Evolutionary conservation across 2,113 vertebrate genomes (phyloP), one percentile per base, ranked within the genome.

Genomic region (Oryzias curvinotus): DNA sequence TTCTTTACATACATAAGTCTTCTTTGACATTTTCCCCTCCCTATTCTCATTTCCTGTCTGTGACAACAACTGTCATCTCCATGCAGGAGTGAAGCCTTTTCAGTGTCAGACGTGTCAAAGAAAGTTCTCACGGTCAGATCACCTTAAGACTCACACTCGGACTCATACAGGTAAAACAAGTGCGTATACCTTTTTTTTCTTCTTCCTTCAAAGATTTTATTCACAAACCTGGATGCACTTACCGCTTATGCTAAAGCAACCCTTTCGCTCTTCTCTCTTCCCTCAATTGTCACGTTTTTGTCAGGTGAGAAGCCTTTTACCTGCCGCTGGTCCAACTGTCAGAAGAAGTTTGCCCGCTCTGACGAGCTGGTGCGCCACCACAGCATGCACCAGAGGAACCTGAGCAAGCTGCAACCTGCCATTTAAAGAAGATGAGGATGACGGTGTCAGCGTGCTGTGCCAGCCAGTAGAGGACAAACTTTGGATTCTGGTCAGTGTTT

Each of bases 101-200:
- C 93, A 98, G 83, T 99, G 97, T 83, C 95, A 97, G 94, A 98
- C 95, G 57, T 99, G 97, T 90, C 94, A 98, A 92, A 95, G 96
- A 93, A 98, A 96, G 89, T 99, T 99, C 89, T 97, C 97, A 84
- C 94, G 96, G 81, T 99, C 97, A 67, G 97, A 99, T 84, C 97
- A 99, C 42, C 95, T 99, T 91, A 99, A 99, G 94, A 98, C 96
- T 56, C 97, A 99, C 94, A 99, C 95, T 86, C 95, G 97, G 97
- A 99, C 96, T 96, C 97, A 99, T 98, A 99, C 97, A 99, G 97
- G 97, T 99, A 99, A 99, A 99, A 98, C 97, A 99, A 99, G 97
- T 99, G 97, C 96, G 97, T 98, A 98, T 95, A 95, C 95, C 91
- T 96, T 65, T 96, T 90, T n/a, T 95, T 93, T 94, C 93, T 93